Percentiles rank a stretch among this genome's conserved stretches.
These are phyloP conservation scores for Caenorhabditis japonica DNA, from an alignment of 2,888 invertebrate species.

Conservation along the genomic window DNA sequence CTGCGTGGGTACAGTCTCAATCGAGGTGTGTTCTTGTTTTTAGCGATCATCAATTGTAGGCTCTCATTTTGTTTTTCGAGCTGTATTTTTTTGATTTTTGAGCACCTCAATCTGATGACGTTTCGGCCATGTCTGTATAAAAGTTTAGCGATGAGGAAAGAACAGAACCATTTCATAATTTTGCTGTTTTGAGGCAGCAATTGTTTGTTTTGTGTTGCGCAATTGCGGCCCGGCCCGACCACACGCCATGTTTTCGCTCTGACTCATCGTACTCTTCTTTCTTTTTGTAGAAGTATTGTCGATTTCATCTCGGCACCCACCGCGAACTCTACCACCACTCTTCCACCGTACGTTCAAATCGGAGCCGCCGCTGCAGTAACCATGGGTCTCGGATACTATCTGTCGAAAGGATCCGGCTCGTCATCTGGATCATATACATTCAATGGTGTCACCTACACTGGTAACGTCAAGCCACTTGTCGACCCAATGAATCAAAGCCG, in stretches of 20 bases:
- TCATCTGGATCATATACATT: conserved; percentile 34
- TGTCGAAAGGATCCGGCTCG: conserved; percentile 42
- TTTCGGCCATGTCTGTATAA: not conserved
- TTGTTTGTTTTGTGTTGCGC: conserved; percentile 28
- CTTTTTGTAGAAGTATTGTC: conserved; percentile 50
- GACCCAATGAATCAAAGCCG: conserved; percentile 68
- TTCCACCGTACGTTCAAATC: conserved; percentile 49
- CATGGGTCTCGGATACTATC: conserved; percentile 67
- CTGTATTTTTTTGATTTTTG: not conserved
- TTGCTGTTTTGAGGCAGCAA: not conserved
- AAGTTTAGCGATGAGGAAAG: not conserved
- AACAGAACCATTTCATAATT: conserved; percentile 24
- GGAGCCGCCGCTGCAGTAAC: conserved; percentile 66
- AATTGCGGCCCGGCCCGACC: conserved; percentile 2
- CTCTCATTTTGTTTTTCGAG: conserved; percentile 8
- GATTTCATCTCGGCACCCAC: conserved; percentile 51
- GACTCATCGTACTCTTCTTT: not conserved
- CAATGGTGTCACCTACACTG: conserved; percentile 45
- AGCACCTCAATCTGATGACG: conserved; percentile 20
- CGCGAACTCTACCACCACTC: conserved; percentile 18
- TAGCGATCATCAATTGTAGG: no score
- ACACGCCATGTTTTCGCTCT: not conserved
- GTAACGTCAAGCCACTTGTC: conserved; percentile 62
- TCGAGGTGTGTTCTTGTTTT: conserved; percentile 50
- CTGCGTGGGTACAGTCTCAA: conserved; percentile 57